Evolutionary conservation across 2,888 invertebrate genomes (phyloP), one percentile per base, ranked within the genome.

Genomic region (Lasius fuliginosus): DNA sequence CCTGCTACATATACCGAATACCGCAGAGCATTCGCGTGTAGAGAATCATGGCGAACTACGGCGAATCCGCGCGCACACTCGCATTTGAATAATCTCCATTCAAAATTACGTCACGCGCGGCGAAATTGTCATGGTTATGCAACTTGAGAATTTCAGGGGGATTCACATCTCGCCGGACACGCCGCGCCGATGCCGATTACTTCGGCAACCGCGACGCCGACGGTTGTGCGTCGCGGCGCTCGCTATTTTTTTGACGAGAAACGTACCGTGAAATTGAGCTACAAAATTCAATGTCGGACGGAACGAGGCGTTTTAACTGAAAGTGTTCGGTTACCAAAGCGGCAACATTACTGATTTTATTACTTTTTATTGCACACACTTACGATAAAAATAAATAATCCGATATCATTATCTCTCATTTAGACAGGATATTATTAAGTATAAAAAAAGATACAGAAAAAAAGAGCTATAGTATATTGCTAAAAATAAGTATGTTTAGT

Each of bases 51-150:
- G 65, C 83, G 83, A 88, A 86, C 88, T 85, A 81, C 82, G 85
- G 73, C 88, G 87, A 87, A 85, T 89, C 86, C 86, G 87, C 86
- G 85, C 65, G 85, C 79, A 71, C 87, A 85, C 86, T 88, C 86
- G 89, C 91, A 92, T 92, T 92, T 92, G 92, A 93, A 93, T 93
- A 93, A 93, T 93, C 90, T 89, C 89, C 88, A 92, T 93, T 93
- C 87, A 91, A 91, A 93, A 93, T 93, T 92, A 92, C 90, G 88
- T 92, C 93, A 93, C 92, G 93, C 92, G 91, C 88, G 89, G 86
- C 86, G 91, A 92, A 93, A 93, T 93, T 91, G 91, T 91, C 90
- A 93, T 92, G 92, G 92, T 93, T 93, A 93, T 88, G 90, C 90
- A 92, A 93, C 93, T 92, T 92, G 92, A 91, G 91, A 92, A 92